These are phyloP conservation scores for Brachystomella parvula DNA, from an alignment of 1,140 invertebrate genomes.

Conservation along the genomic window DNA sequence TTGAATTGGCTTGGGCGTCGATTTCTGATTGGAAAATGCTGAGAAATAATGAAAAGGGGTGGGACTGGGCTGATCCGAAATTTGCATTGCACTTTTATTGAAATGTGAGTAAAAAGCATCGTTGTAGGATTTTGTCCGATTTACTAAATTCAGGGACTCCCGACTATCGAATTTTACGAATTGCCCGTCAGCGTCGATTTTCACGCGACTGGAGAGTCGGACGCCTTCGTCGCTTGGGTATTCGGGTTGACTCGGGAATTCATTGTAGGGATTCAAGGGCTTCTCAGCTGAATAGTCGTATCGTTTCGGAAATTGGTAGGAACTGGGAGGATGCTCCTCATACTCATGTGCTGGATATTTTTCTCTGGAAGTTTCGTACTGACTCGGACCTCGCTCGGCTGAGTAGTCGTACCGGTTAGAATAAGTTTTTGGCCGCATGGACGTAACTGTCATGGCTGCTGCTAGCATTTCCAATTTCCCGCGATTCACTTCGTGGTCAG, in stretches of 20 bases:
- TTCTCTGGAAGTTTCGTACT: not conserved
- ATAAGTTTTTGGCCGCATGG: slow-evolving; percentile 5
- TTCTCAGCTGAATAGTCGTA: not conserved
- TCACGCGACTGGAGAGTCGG: not conserved
- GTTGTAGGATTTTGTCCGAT: slow-evolving; percentile 26
- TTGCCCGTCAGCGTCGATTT: not conserved
- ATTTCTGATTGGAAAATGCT: not conserved
- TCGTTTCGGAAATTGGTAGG: not conserved
- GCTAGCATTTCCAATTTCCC: slow-evolving; percentile 51
- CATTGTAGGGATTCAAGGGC: not conserved
- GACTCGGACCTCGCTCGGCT: not conserved
- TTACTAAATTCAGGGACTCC: slow-evolving; percentile 10
- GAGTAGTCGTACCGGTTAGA: not conserved
- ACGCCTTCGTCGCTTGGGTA: not conserved
- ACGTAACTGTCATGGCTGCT: slow-evolving; percentile 44
- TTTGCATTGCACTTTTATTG: slow-evolving; percentile 12
- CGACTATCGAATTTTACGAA: slow-evolving; percentile 24
- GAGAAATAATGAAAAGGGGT: slow-evolving; percentile 3
- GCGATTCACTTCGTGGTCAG: slow-evolving; percentile 47
- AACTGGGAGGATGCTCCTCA: not conserved
- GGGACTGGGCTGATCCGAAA: not conserved
- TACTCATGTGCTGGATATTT: slow-evolving; percentile 1
- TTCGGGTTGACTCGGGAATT: not conserved
- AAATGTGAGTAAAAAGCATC: slow-evolving; percentile 29
- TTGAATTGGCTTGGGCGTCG: not conserved